Evolutionary conservation across 2,888 invertebrate species (phyloP).

Genomic region (Papilio gigon): DNA sequence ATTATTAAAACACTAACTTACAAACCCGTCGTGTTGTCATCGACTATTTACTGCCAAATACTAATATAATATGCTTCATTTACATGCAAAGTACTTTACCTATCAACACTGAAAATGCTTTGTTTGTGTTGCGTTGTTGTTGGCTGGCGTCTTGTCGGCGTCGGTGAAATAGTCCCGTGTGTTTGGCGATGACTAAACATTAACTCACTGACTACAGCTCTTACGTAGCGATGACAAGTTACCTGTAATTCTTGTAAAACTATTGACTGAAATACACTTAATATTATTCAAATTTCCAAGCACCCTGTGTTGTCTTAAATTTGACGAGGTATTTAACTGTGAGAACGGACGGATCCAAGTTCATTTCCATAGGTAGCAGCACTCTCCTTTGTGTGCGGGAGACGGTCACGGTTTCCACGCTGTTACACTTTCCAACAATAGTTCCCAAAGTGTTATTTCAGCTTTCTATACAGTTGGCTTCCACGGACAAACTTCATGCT

Average conservation of each 20-base stretch:
- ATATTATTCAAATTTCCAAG: background rate
- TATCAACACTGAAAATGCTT: background rate
- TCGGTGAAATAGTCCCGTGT: too few relatives aligned
- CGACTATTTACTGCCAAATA: background rate
- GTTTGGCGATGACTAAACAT: too few relatives aligned
- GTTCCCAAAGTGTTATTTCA: conserved; percentile 35
- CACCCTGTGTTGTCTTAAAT: background rate
- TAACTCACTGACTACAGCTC: too few relatives aligned
- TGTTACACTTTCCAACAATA: conserved; percentile 25
- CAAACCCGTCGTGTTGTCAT: conserved; percentile 26
- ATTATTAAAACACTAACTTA: conserved; percentile 49
- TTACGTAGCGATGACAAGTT: too few relatives aligned
- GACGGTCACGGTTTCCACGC: conserved; percentile 25
- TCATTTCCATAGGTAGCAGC: conserved; percentile 33
- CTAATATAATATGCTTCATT: background rate
- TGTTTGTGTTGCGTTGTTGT: background rate
- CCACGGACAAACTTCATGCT: conserved; percentile 26
- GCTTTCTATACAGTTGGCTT: conserved; percentile 9
- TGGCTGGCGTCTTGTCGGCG: background rate
- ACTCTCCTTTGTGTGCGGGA: conserved; percentile 33
- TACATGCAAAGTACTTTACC: background rate
- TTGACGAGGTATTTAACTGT: background rate
- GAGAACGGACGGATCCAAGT: conserved; percentile 2
- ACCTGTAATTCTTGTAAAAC: too few relatives aligned
- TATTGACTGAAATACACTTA: too few relatives aligned